These are phyloP conservation scores for Toxostoma redivivum DNA, from an alignment of 2,113 vertebrate genomes.

Conservation along the genomic window DNA sequence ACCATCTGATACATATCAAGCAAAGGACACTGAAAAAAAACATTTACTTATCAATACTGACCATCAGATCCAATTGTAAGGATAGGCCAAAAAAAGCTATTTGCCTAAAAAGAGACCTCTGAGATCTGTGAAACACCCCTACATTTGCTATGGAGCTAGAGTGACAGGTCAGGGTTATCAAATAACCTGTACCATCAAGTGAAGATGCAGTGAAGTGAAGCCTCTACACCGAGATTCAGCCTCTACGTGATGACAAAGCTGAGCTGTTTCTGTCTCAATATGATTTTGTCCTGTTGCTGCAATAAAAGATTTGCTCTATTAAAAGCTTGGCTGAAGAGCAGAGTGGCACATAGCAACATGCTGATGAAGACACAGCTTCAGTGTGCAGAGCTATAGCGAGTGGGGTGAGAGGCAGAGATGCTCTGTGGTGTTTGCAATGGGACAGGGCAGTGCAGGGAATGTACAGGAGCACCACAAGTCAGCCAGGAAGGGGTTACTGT, in stretches of 20 bases:
- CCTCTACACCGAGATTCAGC: background rate
- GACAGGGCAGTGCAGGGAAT: background rate
- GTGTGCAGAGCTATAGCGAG: fast-evolving
- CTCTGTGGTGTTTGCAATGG: fast-evolving
- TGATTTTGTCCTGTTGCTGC: background rate
- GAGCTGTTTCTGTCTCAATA: background rate
- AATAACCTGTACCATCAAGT: fast-evolving
- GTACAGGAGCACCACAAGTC: background rate
- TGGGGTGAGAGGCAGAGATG: background rate
- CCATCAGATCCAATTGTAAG: background rate
- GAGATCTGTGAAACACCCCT: background rate
- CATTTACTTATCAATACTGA: background rate
- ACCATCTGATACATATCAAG: background rate
- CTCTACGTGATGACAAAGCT: background rate
- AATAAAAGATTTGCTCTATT: background rate
- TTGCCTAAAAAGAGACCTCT: background rate
- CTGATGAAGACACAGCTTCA: background rate
- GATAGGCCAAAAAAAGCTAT: background rate
- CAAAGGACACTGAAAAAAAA: background rate
- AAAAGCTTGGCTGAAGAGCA: background rate
- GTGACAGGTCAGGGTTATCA: background rate
- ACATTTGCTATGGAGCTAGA: background rate
- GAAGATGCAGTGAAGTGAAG: background rate
- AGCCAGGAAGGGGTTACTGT: background rate
- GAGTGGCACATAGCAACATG: fast-evolving